phyloP scores from a whole-genome alignment of 2,113 vertebrate genomes.

The Syngnathoides biaculeatus region DNA sequence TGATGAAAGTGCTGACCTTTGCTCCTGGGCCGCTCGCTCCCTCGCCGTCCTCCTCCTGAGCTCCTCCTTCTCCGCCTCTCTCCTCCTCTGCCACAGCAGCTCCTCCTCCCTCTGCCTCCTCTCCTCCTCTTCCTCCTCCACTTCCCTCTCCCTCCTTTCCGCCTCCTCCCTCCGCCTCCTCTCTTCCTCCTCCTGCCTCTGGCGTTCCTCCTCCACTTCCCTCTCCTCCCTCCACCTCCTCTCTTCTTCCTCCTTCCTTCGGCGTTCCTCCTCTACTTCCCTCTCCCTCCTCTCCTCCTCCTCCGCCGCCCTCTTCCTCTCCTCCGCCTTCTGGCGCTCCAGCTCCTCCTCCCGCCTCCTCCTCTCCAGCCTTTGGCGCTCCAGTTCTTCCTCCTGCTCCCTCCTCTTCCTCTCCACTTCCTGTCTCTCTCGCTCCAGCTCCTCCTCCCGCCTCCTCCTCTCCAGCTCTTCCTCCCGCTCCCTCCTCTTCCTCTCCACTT shows the following conservation, averaged over 20 bases:
- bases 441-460: background rate
- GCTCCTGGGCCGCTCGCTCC: conserved; percentile 44
- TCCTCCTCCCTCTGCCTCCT: conserved; percentile 34
- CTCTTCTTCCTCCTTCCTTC: background rate
- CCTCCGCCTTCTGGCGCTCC: background rate
- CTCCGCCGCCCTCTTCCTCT: background rate
- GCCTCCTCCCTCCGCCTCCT: conserved; percentile 20
- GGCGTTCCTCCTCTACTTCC: background rate
- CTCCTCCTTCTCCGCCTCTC: conserved; percentile 38
- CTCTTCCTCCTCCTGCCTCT: background rate
- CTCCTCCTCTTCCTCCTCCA: conserved; percentile 37
- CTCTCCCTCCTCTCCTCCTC: background rate
- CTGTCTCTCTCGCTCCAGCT: background rate
- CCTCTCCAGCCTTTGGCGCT: conserved; percentile 1
- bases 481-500: background rate
- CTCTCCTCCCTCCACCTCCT: background rate
- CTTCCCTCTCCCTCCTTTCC: conserved; percentile 28
- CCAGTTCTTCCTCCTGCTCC: conserved; percentile 3
- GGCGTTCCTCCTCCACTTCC: background rate
- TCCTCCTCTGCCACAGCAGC: conserved; percentile 24
- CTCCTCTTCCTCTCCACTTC: background rate
- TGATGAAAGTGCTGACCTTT: conserved; percentile 62
- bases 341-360: conserved; percentile 4
- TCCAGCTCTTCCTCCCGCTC: background rate
- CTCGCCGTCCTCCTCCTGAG: conserved; percentile 43